Evolutionary conservation across 1,140 invertebrate genomes (phyloP), one percentile per base, ranked within the genome.

Genomic region (Plectrocnemia conspersa): DNA sequence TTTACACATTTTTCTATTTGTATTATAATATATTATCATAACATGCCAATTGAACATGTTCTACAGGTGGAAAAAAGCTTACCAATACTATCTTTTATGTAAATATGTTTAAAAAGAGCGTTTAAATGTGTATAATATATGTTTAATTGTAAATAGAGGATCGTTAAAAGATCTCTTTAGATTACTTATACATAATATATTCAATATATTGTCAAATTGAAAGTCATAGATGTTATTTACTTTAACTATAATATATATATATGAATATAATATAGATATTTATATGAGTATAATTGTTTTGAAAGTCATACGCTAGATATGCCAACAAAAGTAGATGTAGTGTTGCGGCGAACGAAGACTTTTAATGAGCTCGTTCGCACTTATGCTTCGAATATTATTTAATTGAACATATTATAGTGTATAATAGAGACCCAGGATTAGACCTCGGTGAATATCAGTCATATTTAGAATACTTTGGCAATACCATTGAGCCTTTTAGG

Each of bases 401-500:
- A n/a, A n/a, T n/a, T n/a, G n/a, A n/a, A n/a, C n/a, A n/a, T n/a
- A n/a, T n/a, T n/a, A n/a, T n/a, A n/a, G n/a, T n/a, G n/a, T n/a
- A n/a, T n/a, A n/a, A n/a, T n/a, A n/a, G n/a, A n/a, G n/a, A n/a
- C n/a, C n/a, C n/a, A n/a, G n/a, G n/a, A n/a, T 47, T 47, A 25
- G 44, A 15, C 15, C n/a, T 3, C 16, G 9, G 13, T 13, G 16
- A 18, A 18, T 40, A 19, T 40, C 33, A 23, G 33, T 29, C 16
- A n/a, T 47, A 16, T 13, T 50, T n/a, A n/a, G 13, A 11, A 2
- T 18, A 42, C 13, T 60, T 35, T 60, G 58, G 58, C 58, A 60
- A 59, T 60, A 60, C 58, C 58, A 49, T 46, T 56, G 58, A 56
- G 58, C 58, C 58, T 60, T 60, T 22, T 60, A 59, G 48, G 35